A percentile compares a stretch with the other conserved stretches of the same genome.
Conservation (phyloP, 1,140 invertebrate genomes). For the Telenomus remus region DNA sequence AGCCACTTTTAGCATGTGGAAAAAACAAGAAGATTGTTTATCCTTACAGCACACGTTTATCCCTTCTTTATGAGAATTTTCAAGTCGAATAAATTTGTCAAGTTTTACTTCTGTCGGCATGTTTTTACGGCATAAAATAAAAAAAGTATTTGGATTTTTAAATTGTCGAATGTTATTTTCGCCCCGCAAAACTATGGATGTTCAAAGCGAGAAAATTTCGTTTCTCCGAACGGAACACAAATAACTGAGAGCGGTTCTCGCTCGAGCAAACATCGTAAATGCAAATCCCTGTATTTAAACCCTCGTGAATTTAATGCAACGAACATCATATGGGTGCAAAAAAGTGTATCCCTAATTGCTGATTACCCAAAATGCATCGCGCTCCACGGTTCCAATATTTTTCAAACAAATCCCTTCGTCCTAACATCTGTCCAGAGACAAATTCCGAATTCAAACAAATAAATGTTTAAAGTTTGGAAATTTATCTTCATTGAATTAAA, state of each 20-base stretch:
- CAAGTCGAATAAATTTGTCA: not conserved
- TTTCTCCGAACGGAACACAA: not conserved
- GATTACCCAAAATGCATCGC: not conserved
- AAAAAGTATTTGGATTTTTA: not conserved
- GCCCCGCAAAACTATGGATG: not conserved
- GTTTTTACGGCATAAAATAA: not conserved
- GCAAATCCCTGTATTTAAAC: slow-evolving; percentile 21
- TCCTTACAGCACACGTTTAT: no score
- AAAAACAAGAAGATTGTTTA: no score
- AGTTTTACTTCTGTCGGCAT: not conserved
- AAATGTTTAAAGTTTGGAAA: no score
- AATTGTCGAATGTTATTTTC: slow-evolving; percentile 2
- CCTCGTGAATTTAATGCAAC: slow-evolving; percentile 20
- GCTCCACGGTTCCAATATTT: no score
- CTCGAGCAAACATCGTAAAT: slow-evolving; percentile 8
- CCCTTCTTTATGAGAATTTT: not conserved
- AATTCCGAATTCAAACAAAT: no score
- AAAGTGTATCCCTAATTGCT: slow-evolving; percentile 17
- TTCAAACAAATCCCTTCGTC: no score
- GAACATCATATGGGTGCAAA: not conserved
- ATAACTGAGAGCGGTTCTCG: slow-evolving; percentile 2
- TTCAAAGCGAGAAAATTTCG: not conserved
- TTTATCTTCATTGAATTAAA: no score
- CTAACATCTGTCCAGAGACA: no score
- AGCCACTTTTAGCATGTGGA: no score